Base-by-base conservation (phyloP, 2,888 invertebrate genomes). In the Aricia artaxerxes region DNA sequence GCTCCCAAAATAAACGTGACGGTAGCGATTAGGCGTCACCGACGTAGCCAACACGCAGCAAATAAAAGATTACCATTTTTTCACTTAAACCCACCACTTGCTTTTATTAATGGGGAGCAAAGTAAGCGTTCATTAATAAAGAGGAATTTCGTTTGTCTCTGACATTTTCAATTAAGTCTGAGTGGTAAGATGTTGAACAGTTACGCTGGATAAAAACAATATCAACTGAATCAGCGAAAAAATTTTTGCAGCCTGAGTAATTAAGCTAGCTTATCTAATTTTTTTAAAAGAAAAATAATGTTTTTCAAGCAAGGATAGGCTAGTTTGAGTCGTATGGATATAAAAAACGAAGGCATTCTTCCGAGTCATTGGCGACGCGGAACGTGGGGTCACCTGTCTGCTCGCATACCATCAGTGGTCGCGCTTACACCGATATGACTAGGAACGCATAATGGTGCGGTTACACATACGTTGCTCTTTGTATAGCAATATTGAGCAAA, bases 1-100 rank as follows among this genome's bases (percentile, higher is more conserved):
- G 73, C 85, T 88, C 89, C 89, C 86, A 84, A 92, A 93, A 92
- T 93, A 93, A 91, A 89, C 88, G 85, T 90, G 91, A 91, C 88
- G 85, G 85, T 85, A 87, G 88, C 84, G 88, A 88, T 90, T 89
- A 90, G 87, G 87, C 90, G 89, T 89, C 90, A 89, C 85, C 85
- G 82, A 85, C 86, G 85, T 86, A 88, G 87, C 87, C 88, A 86
- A 87, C 88, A 87, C 83, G 13, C 11, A 40, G 38, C 35, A 73
- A 57, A 78, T 73, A 78, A 72, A 38, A 78, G 53, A 57, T 78
- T 57, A 73, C 61, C 61, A 87, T 69, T 60, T 77, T 57, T 77
- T 77, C 69, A 38, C 35, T 69, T 69, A 64, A 64, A 69, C 69
- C 69, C 69, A 69, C 35, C 69, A 69, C 38, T 69, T 69, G 69